A percentile compares a stretch with the other conserved stretches of the same genome.
Conservation (phyloP, 1,140 invertebrate genomes). For the Drosophila athabasca region DNA sequence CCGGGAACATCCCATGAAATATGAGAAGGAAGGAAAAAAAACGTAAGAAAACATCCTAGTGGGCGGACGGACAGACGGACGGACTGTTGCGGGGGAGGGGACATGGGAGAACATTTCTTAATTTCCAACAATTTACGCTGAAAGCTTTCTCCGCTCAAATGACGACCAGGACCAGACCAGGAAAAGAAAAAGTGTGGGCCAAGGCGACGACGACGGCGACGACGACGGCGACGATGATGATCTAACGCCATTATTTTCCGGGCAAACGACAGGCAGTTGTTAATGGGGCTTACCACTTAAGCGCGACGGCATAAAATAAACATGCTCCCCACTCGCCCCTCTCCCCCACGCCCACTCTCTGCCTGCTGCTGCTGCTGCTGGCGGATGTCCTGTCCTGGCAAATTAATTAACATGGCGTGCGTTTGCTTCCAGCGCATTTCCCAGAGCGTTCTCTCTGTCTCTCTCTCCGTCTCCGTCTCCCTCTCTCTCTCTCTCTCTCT, state of each 20-base stretch:
- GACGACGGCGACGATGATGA: constrained; percentile 73
- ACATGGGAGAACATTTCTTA: constrained; percentile 66
- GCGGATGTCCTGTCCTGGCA: constrained; percentile 71
- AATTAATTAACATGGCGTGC: constrained; percentile 78
- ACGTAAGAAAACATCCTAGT: constrained; percentile 26
- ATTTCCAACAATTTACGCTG: constrained; percentile 81
- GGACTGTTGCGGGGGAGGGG: constrained; percentile 6
- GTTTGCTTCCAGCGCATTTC: constrained; percentile 22
- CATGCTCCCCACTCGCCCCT: constrained; percentile 34
- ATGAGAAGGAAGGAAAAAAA: constrained; percentile 53
- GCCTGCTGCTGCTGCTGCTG: not conserved
- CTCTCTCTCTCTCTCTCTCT: constrained; percentile 20
- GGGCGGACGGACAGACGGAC: not conserved
- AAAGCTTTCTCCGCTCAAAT: constrained; percentile 81
- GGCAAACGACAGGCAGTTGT: constrained; percentile 80
- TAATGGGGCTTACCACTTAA: constrained; percentile 82
- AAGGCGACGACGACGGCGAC: not conserved
- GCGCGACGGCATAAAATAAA: constrained; percentile 81
- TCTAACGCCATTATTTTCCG: constrained; percentile 79
- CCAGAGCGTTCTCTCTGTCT: constrained; percentile 18
- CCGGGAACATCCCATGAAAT: constrained; percentile 63
- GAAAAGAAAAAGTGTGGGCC: too few species aligned
- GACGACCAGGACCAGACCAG: constrained; percentile 31
- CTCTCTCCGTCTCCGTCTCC: constrained; percentile 32
- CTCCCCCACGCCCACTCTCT: not conserved